Percentiles rank a stretch among this genome's conserved stretches.
phyloP scores from a whole-genome alignment of 2,797 vertebrate genomes.

The Aplochiton taeniatus region DNA sequence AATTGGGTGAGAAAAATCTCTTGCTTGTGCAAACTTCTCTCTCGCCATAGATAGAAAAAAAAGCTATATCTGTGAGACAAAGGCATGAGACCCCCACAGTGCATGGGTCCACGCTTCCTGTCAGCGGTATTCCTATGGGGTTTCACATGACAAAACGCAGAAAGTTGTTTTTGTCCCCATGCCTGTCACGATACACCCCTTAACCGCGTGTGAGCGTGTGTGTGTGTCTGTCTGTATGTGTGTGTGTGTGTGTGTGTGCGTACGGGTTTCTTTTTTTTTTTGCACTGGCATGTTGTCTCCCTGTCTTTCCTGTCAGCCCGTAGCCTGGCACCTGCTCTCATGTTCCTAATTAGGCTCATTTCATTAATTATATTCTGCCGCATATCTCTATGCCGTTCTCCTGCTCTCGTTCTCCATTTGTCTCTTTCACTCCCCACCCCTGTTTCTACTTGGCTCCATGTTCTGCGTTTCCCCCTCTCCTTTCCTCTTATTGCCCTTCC shows the following conservation, averaged over 20 bases:
- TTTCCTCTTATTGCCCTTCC: not conserved
- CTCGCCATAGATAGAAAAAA: constrained; percentile 78
- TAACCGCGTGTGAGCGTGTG: constrained; percentile 74
- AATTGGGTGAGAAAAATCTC: constrained; percentile 81
- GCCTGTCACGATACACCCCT: constrained; percentile 86
- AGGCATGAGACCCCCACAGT: constrained; percentile 84
- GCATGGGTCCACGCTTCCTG: constrained; percentile 85
- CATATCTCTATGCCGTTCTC: constrained; percentile 72
- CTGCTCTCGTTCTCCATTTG: constrained; percentile 46
- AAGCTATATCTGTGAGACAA: constrained; percentile 81
- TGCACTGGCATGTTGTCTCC: constrained; percentile 80
- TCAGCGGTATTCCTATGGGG: constrained; percentile 86
- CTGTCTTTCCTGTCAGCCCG: constrained; percentile 86
- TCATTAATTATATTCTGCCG: constrained; percentile 80
- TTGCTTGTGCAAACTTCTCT: constrained; percentile 81
- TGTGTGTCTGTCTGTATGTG: constrained; percentile 43
- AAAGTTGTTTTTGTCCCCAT: constrained; percentile 87
- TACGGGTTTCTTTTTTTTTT: constrained; percentile 62
- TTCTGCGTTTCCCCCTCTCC: constrained; percentile 24
- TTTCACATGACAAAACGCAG: constrained; percentile 89
- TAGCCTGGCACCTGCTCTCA: constrained; percentile 79
- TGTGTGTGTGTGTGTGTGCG: constrained; percentile 49
- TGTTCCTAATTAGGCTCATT: constrained; percentile 82
- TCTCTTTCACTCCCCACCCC: constrained; percentile 29
- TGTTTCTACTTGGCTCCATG: constrained; percentile 21